Evolutionary conservation across 2,888 invertebrate species (phyloP).

Genomic region (Nasonia oneida): DNA sequence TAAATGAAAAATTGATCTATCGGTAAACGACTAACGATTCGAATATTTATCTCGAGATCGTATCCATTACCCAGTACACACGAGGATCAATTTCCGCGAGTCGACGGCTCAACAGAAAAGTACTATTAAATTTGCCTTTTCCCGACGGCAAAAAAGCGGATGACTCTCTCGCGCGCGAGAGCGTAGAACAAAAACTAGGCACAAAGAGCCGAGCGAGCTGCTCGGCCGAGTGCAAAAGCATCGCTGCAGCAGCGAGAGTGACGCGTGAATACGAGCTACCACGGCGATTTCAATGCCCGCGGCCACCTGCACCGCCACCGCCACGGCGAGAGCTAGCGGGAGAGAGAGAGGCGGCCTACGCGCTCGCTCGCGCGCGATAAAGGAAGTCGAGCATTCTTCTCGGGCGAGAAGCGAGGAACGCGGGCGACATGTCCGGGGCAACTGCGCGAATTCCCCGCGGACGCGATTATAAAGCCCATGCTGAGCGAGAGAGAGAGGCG

Average conservation of each 20-base stretch:
- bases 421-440: slow-evolving; percentile 34
- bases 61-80: background rate
- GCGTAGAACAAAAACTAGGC: background rate
- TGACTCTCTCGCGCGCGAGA: background rate
- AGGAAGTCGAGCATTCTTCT: slow-evolving; percentile 19
- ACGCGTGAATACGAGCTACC: background rate
- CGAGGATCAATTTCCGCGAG: too few relatives aligned
- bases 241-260: background rate
- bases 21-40: too few relatives aligned
- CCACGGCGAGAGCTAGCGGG: background rate
- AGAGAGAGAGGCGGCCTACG: background rate
- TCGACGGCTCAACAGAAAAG: too few relatives aligned
- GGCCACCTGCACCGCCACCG: background rate
- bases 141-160: background rate
- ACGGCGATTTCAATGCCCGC: slow-evolving; percentile 24
- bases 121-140: too few relatives aligned
- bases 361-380: background rate
- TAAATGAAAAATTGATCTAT: too few relatives aligned
- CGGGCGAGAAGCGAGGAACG: background rate
- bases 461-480: slow-evolving; percentile 35
- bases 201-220: background rate
- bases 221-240: background rate
- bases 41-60: too few relatives aligned
- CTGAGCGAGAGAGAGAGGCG: background rate
- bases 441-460: slow-evolving; percentile 29